Evolutionary conservation across 2,797 vertebrate genomes (phyloP).

Genomic region (Psittacula echo): DNA sequence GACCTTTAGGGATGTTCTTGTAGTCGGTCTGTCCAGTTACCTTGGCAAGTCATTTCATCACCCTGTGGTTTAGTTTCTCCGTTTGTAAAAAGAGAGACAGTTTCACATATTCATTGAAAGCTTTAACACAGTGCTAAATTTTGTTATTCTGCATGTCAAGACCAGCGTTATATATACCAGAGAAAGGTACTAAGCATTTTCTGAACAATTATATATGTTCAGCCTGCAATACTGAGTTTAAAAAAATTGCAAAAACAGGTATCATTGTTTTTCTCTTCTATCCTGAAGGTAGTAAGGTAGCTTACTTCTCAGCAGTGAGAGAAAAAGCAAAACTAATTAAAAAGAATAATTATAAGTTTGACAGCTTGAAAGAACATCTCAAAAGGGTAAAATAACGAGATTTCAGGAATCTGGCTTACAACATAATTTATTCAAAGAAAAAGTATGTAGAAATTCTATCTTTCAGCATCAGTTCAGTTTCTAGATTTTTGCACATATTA

Average conservation of each 20-base stretch:
- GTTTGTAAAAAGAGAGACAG: not conserved
- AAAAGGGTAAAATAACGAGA: slow-evolving; percentile 21
- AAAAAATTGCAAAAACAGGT: not conserved
- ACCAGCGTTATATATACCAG: not conserved
- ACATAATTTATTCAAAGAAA: not conserved
- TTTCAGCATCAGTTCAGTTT: not conserved
- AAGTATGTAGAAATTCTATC: not conserved
- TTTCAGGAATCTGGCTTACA: slow-evolving; percentile 3
- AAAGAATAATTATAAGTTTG: not conserved
- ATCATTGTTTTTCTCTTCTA: not conserved
- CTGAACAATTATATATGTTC: not conserved
- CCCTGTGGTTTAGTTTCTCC: not conserved
- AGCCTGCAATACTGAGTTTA: not conserved
- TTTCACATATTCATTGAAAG: not conserved
- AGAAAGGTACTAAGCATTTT: not conserved
- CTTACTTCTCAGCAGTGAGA: not conserved
- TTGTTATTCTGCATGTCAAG: not conserved
- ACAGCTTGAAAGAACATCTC: slow-evolving; percentile 7
- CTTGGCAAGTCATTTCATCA: not conserved
- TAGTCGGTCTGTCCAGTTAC: fast-evolving
- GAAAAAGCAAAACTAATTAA: slow-evolving; percentile 13
- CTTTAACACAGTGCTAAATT: not conserved
- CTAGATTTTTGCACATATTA: not conserved
- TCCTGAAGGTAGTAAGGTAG: not conserved
- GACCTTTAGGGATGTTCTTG: not conserved